Base-by-base conservation (phyloP, 2,888 invertebrate species). In the Dorcus parallelipipedus region DNA sequence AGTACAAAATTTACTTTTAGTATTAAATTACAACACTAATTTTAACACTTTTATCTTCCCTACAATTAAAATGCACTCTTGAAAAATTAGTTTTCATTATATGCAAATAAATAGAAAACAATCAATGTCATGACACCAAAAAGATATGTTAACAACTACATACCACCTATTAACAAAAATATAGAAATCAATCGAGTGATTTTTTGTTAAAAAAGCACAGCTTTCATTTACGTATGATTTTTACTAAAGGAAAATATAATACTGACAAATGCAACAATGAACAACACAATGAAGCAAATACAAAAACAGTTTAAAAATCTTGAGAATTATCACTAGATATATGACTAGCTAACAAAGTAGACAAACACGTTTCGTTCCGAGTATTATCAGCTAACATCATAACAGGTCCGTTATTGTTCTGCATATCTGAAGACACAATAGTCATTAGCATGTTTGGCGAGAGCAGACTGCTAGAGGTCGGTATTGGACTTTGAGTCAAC, bases 251-350 rank as follows among this genome's bases (percentile, higher is more conserved):
- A 52, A 42, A 52, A 26, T 20, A 42, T 52, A 52, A 52, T 52
- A 52, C 52, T 52, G 52, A 52, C 42, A 49, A 54, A 10, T 40
- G 38, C 20, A 54, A 54, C 23, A 48, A 54, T 40, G 49, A 38
- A 14, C 23, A 48, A 49, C 23, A 41, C 41, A 54, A 49, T 40
- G 41, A 38, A 26, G 4, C 39, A 45, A 39, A 38, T 39, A 38
- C 43, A 50, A 9, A 7, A 33, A 38, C 26, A 50, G 14, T 53
- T 40, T 69, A 76, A 67, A 75, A 75, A 42, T 76, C 76, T 62
- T 76, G 75, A 8, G 76, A 75, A 64, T 72, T 76, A 63, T 77
- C 77, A 66, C 72, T 72, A 56, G 69, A 70, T 56, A 76, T 68
- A 62, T 76, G 74, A 57, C 71, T 73, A n/a, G 76, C 73, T 52